Base-by-base conservation (phyloP, 2,797 vertebrate species). In the Sebastes melanostomus region DNA sequence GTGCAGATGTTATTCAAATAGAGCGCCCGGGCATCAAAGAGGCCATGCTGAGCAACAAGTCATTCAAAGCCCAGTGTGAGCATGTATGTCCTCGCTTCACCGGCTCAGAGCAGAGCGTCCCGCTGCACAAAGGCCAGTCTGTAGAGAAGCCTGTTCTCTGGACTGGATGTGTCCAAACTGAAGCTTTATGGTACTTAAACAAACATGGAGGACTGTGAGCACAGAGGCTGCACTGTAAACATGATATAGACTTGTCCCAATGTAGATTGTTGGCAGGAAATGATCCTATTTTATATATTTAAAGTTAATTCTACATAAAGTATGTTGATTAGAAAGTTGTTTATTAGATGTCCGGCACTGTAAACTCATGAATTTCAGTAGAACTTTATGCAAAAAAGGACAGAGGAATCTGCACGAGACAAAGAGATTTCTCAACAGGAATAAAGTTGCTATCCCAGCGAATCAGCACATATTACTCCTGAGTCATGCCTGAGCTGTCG, bases 1-100 rank as follows among this genome's bases (percentile, higher is more conserved):
- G 56, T 65, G 83, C 72, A 68, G 67, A 82, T 77, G 70, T 60
- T 88, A 89, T 90, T 91, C 84, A 90, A 91, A 92, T 87, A 12
- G 22, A 12, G 22, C 73, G 75, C 36, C 0, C 25, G 11, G 56
- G 75, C 78, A 78, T 80, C 66, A 77, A 85, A 83, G 81, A 76
- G 20, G 81, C 63, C 81, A 46, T 52, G 66, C 67, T 66, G 80
- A 18, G 87, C 74, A 36, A 55, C 59, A 34, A 36, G 88, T 67
- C 54, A 1, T 14, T 8, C 58, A 72, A 79, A 61, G 77, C 71
- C 61, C 74, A 65, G 75, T 14, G 52, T 30, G 79, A 80, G 54
- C 52, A 3, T 24, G 42, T 6, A 59, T 76, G 30, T 70, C 12
- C 22, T 32, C 1, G 59, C 81, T 81, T 27, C 83, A 30, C 18